phyloP scores from a whole-genome alignment of 2,797 vertebrate genomes.

The Stomatorhinus walkeri region DNA sequence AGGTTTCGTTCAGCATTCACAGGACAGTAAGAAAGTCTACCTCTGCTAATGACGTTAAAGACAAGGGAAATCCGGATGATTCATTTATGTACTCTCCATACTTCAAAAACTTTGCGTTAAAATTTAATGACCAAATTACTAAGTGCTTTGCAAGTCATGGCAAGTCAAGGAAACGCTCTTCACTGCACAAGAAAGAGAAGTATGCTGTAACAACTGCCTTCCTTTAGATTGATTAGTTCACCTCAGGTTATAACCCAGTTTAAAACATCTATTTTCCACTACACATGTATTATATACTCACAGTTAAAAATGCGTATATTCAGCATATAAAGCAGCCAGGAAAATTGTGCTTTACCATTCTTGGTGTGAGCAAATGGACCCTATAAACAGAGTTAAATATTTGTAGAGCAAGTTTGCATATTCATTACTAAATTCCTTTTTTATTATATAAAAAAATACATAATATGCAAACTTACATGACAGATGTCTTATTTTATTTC shows the following conservation, averaged over 20 bases:
- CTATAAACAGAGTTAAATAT: background rate
- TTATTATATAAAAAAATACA: background rate
- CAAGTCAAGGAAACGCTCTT: conserved; percentile 23
- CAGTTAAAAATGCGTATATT: background rate
- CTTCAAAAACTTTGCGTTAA: background rate
- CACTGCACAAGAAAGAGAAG: conserved; percentile 22
- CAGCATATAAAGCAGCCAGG: background rate
- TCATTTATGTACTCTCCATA: background rate
- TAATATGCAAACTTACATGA: background rate
- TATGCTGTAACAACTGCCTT: background rate
- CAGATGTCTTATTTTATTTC: no score
- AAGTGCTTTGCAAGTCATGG: conserved; percentile 28
- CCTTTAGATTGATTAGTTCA: background rate
- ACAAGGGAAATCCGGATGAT: background rate
- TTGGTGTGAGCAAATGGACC: background rate
- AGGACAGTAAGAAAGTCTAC: background rate
- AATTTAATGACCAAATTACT: conserved; percentile 21
- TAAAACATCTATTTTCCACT: background rate
- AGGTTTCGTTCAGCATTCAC: background rate
- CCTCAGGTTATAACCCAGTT: background rate
- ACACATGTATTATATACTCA: background rate
- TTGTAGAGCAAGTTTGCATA: background rate
- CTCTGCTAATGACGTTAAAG: background rate
- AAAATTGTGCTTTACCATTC: background rate
- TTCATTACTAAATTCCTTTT: background rate